Base-by-base conservation (phyloP, 1,140 invertebrate species). In the Hylaeus volcanicus region DNA sequence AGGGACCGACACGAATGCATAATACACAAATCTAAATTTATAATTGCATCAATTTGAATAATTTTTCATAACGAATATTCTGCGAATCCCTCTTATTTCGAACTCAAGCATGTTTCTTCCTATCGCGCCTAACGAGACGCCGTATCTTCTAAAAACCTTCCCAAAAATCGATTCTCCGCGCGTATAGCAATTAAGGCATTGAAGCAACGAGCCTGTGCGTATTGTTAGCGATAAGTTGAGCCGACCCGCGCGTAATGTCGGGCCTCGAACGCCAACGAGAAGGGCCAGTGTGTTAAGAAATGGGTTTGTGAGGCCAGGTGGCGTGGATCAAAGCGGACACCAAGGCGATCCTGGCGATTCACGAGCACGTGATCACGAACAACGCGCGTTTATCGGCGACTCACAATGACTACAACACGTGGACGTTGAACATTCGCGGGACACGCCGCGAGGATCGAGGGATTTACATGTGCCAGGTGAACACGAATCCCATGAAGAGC, bases 241-340 rank as follows among this genome's bases (percentile, higher is more conserved):
- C 37, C n/a, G n/a, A n/a, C 8, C 2, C n/a, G 56, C 0, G 51
- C 14, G 37, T 26, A 1, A 5, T 9, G 41, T 15, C 8, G 45
- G 2, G 56, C 43, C 56, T 4, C 14, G 71, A 53, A 3, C 15
- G 5, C n/a, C 11, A 0, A 37, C 12, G 15, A 51, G 60, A 45
- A 15, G 5, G 11, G 14, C 5, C 74, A 37, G 48, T 11, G 71
- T 74, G 41, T 66, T 88, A 88, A 88, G 76, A 71, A 83, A 88
- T 86, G 86, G 82, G 79, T 88, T 84, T 82, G 85, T 88, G 86
- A 86, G 86, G 84, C 73, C 94, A 98, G 97, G 97, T 98, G 79
- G 97, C 97, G 78, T 98, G 97, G 97, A 97, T 98, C 92, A 98
- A 98, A 93, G 96, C 97, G 74, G 97, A 98, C 94, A 97, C 97